Base-by-base conservation (phyloP, 2,888 invertebrate genomes). In the Adelognathus sp. region DNA sequence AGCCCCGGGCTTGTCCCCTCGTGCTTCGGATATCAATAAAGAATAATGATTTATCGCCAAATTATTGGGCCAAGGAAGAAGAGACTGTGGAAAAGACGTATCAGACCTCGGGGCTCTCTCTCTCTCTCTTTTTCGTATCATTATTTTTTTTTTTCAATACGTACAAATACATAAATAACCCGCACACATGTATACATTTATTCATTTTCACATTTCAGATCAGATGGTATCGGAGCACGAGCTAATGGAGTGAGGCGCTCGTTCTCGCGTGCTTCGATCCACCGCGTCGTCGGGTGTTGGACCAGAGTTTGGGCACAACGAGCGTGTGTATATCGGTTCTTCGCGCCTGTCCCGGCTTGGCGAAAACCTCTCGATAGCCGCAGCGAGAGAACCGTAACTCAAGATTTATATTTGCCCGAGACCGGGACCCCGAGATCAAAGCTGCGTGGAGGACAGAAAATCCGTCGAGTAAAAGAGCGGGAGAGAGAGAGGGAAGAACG, bases 361-460 rank as follows among this genome's bases (percentile, higher is more conserved):
- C 24, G 18, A 11, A 50, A 44, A 18, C 14, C 63, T n/a, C n/a
- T 46, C 56, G 29, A 58, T 50, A 58, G 63, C 18, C 33, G n/a
- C n/a, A n/a, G n/a, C 36, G 39, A 52, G 36, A 50, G 18, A 50
- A 11, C 36, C 29, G 54, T 54, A 67, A 54, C 52, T 29, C 54
- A 44, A 64, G 56, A 71, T 75, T 58, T 79, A 66, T 71, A 56
- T 54, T 61, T 74, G 60, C 52, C 6, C 39, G 18, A 63, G 14
- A 41, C 29, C 24, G 54, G 31, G 29, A 50, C 16, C 29, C 36
- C 39, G 16, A 71, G 64, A 79, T 79, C 70, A 74, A 75, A 79
- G 74, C 54, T 29, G 39, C 39, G 54, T 16, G 66, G 46, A 72
- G 67, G 36, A 61, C 39, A 21, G 33, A 70, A 46, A 18, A 46